Conservation (phyloP, 2,888 invertebrate species). For the Vannuccia rotundouncinata region DNA sequence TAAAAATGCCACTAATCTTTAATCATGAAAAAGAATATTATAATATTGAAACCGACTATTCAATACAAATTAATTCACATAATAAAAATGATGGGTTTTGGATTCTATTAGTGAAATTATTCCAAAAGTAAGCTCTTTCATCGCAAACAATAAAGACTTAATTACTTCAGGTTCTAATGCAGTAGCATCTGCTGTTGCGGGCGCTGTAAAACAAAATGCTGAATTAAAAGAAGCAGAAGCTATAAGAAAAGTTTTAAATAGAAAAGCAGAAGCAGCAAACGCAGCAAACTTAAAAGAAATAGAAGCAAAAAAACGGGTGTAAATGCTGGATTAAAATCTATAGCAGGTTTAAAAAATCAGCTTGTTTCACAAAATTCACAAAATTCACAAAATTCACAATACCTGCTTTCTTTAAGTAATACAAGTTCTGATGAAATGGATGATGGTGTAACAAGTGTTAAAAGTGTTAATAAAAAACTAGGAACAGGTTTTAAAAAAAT, state of each 20-base stretch:
- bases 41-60: neutral
- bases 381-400: too few species aligned
- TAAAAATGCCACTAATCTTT: too few species aligned
- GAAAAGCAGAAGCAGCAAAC: too few species aligned
- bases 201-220: neutral
- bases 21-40: neutral
- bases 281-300: too few species aligned
- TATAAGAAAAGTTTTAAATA: neutral
- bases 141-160: neutral
- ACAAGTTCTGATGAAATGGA: too few species aligned
- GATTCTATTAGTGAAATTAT: neutral
- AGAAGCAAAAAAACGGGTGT: too few species aligned
- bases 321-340: too few species aligned
- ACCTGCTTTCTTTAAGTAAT: too few species aligned
- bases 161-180: neutral
- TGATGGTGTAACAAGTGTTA: too few species aligned
- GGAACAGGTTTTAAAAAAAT: neutral
- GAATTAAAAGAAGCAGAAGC: neutral
- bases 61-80: neutral
- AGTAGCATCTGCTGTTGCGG: neutral
- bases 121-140: neutral
- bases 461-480: too few species aligned
- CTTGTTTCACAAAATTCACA: too few species aligned
- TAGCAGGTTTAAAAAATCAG: too few species aligned
- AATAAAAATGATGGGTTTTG: neutral